Percentiles rank a stretch among this genome's conserved stretches.
phyloP scores from a whole-genome alignment of 92 coral and sea anemone species.

The Palythoa caribaeorum region DNA sequence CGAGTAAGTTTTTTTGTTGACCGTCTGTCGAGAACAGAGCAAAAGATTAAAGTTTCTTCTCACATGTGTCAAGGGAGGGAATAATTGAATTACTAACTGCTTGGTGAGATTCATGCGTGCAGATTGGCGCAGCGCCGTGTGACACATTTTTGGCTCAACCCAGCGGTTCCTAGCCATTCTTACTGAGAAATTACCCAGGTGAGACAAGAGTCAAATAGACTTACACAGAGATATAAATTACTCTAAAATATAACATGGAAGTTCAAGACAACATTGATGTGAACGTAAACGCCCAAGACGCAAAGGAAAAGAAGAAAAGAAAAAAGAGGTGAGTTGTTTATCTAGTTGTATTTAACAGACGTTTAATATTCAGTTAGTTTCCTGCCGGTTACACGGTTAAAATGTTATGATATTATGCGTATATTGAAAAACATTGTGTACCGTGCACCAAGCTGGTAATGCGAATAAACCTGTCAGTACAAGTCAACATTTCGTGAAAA shows the following conservation, averaged over 20 bases:
- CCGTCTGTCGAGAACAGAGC: slow-evolving; percentile 46
- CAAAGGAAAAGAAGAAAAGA: slow-evolving; percentile 34
- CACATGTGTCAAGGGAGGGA: slow-evolving; percentile 24
- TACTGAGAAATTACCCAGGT: background rate
- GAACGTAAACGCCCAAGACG: background rate
- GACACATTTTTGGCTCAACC: background rate
- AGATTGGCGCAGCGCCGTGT: background rate
- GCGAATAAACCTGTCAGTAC: no score
- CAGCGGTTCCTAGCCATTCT: background rate
- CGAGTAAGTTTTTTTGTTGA: slow-evolving; percentile 7
- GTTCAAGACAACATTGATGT: background rate
- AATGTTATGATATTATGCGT: no score
- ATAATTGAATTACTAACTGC: slow-evolving; percentile 14
- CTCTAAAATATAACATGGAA: slow-evolving; percentile 12
- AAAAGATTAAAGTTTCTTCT: slow-evolving; percentile 16
- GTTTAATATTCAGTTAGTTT: background rate
- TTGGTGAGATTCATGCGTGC: background rate
- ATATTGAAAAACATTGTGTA: no score
- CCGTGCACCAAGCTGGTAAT: no score
- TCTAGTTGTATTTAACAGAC: background rate
- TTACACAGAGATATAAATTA: background rate
- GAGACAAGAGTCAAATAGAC: background rate
- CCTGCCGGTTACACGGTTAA: background rate
- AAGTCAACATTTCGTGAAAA: no score
- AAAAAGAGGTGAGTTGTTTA: slow-evolving; percentile 39